Evolutionary conservation across 2,113 vertebrate species (phyloP).

Genomic region (Ursus arctos): DNA sequence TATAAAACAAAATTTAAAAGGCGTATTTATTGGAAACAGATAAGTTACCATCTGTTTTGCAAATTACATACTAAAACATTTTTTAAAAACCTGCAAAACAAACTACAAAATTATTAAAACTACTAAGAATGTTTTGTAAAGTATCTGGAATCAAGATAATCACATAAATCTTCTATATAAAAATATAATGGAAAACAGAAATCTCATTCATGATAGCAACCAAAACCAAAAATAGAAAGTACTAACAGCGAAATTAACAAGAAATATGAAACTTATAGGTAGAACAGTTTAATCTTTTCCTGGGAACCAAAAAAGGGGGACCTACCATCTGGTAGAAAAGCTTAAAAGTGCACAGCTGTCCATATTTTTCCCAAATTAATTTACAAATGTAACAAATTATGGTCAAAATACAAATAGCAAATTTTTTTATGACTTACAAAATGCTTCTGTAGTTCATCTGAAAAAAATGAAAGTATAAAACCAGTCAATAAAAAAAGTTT

Average conservation of each 20-base stretch:
- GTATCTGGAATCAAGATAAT: conserved; percentile 10
- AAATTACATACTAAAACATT: neutral
- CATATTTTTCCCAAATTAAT: conserved; percentile 55
- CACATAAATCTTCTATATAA: neutral
- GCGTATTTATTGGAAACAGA: neutral
- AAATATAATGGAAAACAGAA: conserved; percentile 43
- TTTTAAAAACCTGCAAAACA: neutral
- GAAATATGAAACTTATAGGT: neutral
- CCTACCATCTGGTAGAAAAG: neutral
- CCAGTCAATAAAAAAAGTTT: neutral
- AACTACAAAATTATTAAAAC: conserved; percentile 25
- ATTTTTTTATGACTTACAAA: conserved; percentile 36
- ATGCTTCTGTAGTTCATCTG: neutral
- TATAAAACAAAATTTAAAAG: conserved; percentile 19
- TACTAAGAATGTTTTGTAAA: neutral
- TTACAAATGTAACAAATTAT: neutral
- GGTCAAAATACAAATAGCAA: neutral
- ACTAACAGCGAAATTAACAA: neutral
- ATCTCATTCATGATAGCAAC: neutral
- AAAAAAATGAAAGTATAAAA: conserved; percentile 17
- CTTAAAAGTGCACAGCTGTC: neutral
- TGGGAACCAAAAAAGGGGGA: neutral
- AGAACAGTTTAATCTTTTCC: neutral
- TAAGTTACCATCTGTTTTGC: neutral
- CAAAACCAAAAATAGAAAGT: conserved; percentile 2